Conservation (phyloP, 2,888 invertebrate genomes). For the Melanchra persicariae region DNA sequence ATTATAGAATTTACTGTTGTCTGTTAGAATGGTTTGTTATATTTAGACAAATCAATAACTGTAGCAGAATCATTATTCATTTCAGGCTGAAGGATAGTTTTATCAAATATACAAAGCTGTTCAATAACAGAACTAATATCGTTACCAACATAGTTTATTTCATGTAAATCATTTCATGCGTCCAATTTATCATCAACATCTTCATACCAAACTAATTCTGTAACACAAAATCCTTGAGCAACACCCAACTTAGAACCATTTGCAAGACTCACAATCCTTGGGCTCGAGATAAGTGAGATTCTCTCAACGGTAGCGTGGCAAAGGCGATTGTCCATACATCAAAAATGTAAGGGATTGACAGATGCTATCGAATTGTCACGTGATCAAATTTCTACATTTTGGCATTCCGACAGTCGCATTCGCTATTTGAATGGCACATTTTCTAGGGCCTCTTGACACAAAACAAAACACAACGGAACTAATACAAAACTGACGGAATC, state of each 20-base stretch:
- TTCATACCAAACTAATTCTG: background rate
- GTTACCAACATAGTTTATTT: background rate
- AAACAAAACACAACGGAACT: conserved; percentile 41
- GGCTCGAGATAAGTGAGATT: too few species aligned
- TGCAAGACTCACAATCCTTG: conserved; percentile 23
- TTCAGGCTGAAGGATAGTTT: background rate
- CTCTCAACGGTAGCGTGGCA: too few species aligned
- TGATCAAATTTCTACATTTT: too few species aligned
- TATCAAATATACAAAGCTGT: background rate
- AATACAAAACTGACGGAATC: conserved; percentile 52
- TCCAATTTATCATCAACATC: background rate
- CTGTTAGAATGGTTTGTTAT: background rate
- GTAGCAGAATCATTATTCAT: background rate
- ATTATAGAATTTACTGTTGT: too few species aligned
- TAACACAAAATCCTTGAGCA: background rate
- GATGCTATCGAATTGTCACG: too few species aligned
- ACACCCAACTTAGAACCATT: background rate
- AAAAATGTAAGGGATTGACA: too few species aligned
- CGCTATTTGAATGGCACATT: too few species aligned
- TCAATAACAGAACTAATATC: too few species aligned
- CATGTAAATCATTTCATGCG: background rate
- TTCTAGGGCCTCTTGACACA: conserved; percentile 39
- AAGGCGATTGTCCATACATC: too few species aligned
- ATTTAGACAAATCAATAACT: background rate
- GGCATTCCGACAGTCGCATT: too few species aligned